phyloP scores from a whole-genome alignment of 2,797 vertebrate genomes.

The Rachycentron canadum region DNA sequence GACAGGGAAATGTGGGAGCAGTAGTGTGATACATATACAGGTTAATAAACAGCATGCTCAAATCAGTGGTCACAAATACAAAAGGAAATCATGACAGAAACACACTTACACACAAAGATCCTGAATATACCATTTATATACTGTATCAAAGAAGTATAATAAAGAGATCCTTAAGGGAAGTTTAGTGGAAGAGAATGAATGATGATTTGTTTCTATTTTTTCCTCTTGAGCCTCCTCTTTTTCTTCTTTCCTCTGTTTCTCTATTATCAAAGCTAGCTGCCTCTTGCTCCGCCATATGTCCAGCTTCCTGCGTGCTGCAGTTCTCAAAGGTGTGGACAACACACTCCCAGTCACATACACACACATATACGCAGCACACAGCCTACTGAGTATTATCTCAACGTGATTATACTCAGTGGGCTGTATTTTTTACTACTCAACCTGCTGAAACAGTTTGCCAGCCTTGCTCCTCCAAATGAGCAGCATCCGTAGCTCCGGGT shows the following conservation, averaged over 20 bases:
- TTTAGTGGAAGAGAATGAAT: background rate
- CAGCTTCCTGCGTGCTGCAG: conserved; percentile 46
- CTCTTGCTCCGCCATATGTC: conserved; percentile 65
- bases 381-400: conserved; percentile 12
- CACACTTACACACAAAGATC: background rate
- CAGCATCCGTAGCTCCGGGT: conserved; percentile 40
- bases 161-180: background rate
- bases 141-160: background rate
- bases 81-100: background rate
- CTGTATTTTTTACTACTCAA: conserved; percentile 32
- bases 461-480: conserved; percentile 41
- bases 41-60: background rate
- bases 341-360: background rate
- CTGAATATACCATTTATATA: background rate
- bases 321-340: conserved; percentile 21
- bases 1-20: conserved; percentile 11
- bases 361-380: conserved; percentile 6
- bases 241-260: conserved; percentile 21
- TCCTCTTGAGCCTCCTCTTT: conserved; percentile 6
- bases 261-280: conserved; percentile 60
- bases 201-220: background rate
- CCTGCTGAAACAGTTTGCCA: conserved; percentile 25
- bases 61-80: background rate
- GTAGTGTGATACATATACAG: conserved; percentile 11
- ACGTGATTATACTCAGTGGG: conserved; percentile 19